phyloP scores from a whole-genome alignment of 2,888 invertebrate genomes.

The Scaptomyza cyrtandrae region DNA sequence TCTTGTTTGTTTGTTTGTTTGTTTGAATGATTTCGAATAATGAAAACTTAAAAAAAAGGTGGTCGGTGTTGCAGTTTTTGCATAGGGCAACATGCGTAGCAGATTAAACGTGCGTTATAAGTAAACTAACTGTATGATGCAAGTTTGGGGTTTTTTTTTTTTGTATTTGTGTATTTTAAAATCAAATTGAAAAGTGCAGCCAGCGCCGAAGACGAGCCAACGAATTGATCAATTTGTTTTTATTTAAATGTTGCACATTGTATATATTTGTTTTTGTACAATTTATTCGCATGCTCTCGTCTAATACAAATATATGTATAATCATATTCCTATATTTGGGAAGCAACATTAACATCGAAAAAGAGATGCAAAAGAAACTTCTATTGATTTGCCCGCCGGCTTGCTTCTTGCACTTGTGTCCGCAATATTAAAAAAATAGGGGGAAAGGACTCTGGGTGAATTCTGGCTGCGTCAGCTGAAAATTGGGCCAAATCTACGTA shows the following conservation, averaged over 20 bases:
- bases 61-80: conserved; percentile 48
- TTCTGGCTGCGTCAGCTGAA: conserved; percentile 24
- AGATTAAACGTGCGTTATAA: conserved; percentile 31
- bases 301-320: conserved; percentile 18
- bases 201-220: conserved; percentile 11
- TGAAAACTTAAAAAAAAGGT: conserved; percentile 35
- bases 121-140: conserved; percentile 45
- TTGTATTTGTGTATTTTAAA: conserved; percentile 8
- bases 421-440: neutral
- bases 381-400: neutral
- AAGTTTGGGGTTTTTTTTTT: conserved; percentile 5
- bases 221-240: conserved; percentile 2
- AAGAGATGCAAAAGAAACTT: neutral
- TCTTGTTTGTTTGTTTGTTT: conserved; percentile 24
- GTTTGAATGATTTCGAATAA: conserved; percentile 33
- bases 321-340: conserved; percentile 27
- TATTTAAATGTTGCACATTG: conserved; percentile 10
- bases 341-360: conserved; percentile 30
- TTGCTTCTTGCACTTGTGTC: neutral
- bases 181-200: conserved; percentile 12
- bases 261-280: conserved; percentile 44
- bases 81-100: conserved; percentile 34
- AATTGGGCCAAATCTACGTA: conserved; percentile 23
- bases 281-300: conserved; percentile 41
- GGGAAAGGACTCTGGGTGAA: neutral